Evolutionary conservation across 2,888 invertebrate species (phyloP), one percentile per base, ranked within the genome.

Genomic region (Netelia virgata): DNA sequence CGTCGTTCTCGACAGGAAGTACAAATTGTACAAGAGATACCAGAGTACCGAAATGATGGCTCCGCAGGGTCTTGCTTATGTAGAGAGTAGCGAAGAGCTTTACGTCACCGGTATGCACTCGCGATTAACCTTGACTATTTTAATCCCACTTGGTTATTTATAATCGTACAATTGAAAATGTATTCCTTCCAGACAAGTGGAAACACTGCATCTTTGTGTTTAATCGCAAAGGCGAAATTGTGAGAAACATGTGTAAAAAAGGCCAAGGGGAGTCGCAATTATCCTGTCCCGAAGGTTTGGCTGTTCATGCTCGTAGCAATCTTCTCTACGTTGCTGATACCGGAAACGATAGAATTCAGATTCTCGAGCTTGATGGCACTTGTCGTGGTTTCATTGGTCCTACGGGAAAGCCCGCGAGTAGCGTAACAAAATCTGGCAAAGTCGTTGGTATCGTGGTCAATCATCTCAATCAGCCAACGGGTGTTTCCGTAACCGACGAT

Each of bases 281-380:
- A 89, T 94, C 95, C 20, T 96, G 96, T 36, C 97, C 97, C 0
- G 97, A 97, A 94, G 97, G 97, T 50, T 95, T 97, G 75, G 96
- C 96, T 1, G 92, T 94, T 0, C 95, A 95, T 73, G 94, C 94
- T 83, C 90, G 93, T 14, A 95, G 95, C 50, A 94, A 95, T 81
- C 94, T 94, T 76, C 94, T 97, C 16, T 96, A 97, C 87, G 95
- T 97, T 0, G 97, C 96, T 68, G 97, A 97, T 90, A 97, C 97
- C 81, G 97, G 97, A 83, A 97, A 97, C 90, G 96, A 97, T 90
- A 94, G 97, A 78, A 94, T 96, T 5, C 94, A 96, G 92, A 93
- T 95, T 14, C 89, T 96, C 1, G 94, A 95, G 88, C 94, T 94
- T 0, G 94, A 95, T n/a, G 91, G 90, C n/a, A 72, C 83, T 0